Percentiles rank a stretch among this genome's conserved stretches.
phyloP scores from a whole-genome alignment of 1,140 invertebrate genomes.

The Hyles euphorbiae region DNA sequence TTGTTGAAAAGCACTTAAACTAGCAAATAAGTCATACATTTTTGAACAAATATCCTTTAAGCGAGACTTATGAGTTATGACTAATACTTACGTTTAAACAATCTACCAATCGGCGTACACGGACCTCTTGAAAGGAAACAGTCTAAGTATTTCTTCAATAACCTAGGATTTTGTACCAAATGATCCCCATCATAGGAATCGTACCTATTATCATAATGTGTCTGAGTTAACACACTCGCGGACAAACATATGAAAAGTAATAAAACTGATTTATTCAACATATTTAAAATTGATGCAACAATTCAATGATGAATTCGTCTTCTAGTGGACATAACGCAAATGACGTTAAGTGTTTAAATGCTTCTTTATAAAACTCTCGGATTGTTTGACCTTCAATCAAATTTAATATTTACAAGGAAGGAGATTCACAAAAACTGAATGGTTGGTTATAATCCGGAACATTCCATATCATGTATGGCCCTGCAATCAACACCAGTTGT shows the following conservation, averaged over 20 bases:
- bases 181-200: constrained; percentile 81
- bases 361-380: constrained; percentile 31
- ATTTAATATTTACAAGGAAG: constrained; percentile 27
- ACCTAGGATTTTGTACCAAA: constrained; percentile 79
- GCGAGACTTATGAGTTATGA: too few species aligned
- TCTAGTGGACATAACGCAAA: constrained; percentile 17
- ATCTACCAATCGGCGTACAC: constrained; percentile 81
- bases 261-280: constrained; percentile 1
- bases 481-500: neutral
- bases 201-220: constrained; percentile 44
- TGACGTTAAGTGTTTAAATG: constrained; percentile 18
- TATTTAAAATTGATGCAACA: neutral
- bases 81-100: constrained; percentile 80
- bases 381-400: constrained; percentile 29
- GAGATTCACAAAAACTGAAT: constrained; percentile 25
- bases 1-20: too few species aligned
- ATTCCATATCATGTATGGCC: constrained; percentile 4
- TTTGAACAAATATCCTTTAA: too few species aligned
- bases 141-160: constrained; percentile 80
- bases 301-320: neutral
- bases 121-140: constrained; percentile 80
- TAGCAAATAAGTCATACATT: too few species aligned
- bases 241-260: constrained; percentile 17
- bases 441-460: constrained; percentile 15
- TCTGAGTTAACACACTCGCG: constrained; percentile 16